Conservation (phyloP, 2,797 vertebrate species). For the Heliangelus exortis region DNA sequence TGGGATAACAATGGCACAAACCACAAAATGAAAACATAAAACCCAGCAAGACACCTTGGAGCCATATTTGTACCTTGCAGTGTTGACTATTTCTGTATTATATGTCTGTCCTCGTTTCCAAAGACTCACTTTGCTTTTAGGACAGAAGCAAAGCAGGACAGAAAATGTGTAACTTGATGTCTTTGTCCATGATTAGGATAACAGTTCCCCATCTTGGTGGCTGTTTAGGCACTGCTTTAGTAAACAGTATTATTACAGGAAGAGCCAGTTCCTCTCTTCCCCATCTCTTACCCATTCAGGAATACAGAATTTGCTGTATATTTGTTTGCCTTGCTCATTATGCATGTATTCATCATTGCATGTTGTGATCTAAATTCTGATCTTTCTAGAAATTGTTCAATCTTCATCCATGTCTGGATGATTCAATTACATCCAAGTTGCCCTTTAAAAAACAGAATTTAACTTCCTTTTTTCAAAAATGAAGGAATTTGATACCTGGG, state of each 20-base stretch:
- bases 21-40: not conserved
- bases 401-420: not conserved
- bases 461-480: not conserved
- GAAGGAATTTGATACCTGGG: not conserved
- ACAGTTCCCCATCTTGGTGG: not conserved
- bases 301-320: not conserved
- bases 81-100: not conserved
- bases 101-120: not conserved
- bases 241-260: not conserved
- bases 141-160: not conserved
- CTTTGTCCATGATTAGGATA: not conserved
- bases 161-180: not conserved
- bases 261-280: not conserved
- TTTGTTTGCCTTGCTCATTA: not conserved
- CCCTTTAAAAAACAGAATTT: constrained; percentile 9
- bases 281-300: not conserved
- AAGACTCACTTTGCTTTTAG: not conserved
- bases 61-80: not conserved
- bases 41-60: not conserved
- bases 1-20: not conserved
- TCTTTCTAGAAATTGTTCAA: not conserved
- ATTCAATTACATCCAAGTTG: constrained; percentile 14
- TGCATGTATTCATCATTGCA: not conserved
- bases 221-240: not conserved
- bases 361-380: constrained; percentile 4